phyloP scores from a whole-genome alignment of 2,113 vertebrate genomes.

The Cichladusa arquata region DNA sequence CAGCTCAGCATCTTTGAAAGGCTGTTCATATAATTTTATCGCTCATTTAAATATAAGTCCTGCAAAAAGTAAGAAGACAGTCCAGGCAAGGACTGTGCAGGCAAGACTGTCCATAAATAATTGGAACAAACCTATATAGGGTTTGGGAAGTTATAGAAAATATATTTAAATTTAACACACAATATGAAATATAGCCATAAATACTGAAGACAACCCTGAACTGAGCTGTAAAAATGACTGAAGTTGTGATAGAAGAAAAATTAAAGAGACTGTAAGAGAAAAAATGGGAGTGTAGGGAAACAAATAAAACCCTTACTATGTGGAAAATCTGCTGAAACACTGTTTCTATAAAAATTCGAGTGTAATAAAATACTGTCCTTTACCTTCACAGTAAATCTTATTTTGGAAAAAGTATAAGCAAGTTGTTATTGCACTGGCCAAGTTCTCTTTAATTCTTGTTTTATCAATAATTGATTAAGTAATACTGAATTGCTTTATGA shows the following conservation, averaged over 20 bases:
- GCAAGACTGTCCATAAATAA: conserved; percentile 20
- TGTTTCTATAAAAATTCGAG: conserved; percentile 1
- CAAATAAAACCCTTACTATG: neutral
- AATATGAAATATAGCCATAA: conserved; percentile 15
- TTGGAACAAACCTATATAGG: neutral
- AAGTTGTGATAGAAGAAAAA: conserved; percentile 58
- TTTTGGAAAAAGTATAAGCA: neutral
- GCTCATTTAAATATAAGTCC: conserved; percentile 35
- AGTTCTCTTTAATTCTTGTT: conserved; percentile 35
- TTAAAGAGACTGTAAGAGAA: neutral
- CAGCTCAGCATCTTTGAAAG: neutral
- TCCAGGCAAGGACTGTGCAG: neutral
- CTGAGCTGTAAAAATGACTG: conserved; percentile 56
- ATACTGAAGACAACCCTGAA: neutral
- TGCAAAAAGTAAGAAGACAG: neutral
- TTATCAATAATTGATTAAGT: neutral
- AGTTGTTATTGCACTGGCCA: neutral
- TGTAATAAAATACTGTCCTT: neutral
- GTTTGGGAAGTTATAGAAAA: conserved; percentile 54
- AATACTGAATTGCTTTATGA: neutral
- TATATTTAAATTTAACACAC: conserved; percentile 44
- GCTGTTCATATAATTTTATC: conserved; percentile 1
- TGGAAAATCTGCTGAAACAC: conserved; percentile 12
- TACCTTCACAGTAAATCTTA: conserved; percentile 6
- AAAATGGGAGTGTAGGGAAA: neutral